Evolutionary conservation across 2,113 vertebrate genomes (phyloP).

Genomic region (Salvator merianae): DNA sequence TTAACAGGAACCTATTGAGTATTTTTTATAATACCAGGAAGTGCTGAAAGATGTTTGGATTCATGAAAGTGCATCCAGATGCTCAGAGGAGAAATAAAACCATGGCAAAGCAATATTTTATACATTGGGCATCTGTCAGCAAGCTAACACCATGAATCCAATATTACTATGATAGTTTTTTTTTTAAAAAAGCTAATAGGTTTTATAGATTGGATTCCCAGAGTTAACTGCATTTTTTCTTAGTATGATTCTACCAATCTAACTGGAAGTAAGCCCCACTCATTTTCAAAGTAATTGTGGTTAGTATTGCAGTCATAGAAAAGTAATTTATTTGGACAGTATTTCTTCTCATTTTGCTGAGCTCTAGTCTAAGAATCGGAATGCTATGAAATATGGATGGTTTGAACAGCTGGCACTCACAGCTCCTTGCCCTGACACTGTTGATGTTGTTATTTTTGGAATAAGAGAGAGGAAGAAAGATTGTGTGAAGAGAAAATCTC

Average conservation of each 20-base stretch:
- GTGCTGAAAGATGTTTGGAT: constrained; percentile 42
- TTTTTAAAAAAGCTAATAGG: neutral
- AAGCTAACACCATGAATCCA: constrained; percentile 4
- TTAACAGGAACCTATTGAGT: constrained; percentile 45
- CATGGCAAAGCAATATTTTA: constrained; percentile 38
- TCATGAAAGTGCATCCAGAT: constrained; percentile 39
- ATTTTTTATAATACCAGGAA: constrained; percentile 33
- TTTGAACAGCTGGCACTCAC: constrained; percentile 50
- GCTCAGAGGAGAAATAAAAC: constrained; percentile 18
- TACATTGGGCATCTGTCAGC: constrained; percentile 39
- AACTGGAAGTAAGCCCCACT: neutral
- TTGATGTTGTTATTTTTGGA: neutral
- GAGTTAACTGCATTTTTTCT: neutral
- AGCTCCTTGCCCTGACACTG: constrained; percentile 53
- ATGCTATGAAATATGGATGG: constrained; percentile 52
- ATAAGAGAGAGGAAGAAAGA: neutral
- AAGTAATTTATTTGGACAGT: neutral
- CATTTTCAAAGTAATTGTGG: constrained; percentile 21
- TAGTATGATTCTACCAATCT: neutral
- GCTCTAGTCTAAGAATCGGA: constrained; percentile 57
- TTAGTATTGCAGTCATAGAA: constrained; percentile 1
- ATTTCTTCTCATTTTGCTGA: constrained; percentile 17
- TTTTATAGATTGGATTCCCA: constrained; percentile 1
- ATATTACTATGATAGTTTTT: neutral
- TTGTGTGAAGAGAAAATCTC: constrained; percentile 22